Conservation (phyloP, 2,888 invertebrate species). For the Ommatoiulus sabulosus region DNA sequence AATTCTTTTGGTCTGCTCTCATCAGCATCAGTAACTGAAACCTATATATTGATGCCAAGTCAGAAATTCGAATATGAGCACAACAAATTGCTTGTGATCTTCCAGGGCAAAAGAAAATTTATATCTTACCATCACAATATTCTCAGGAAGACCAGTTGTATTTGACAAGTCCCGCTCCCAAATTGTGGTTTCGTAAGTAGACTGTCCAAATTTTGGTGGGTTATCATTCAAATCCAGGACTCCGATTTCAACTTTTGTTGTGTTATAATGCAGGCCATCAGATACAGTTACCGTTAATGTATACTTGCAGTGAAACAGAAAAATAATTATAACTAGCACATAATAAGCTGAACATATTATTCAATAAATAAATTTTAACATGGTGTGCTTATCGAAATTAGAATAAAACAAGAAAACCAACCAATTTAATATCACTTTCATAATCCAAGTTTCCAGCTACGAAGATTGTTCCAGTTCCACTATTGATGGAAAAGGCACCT, state of each 20-base stretch:
- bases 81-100: too few species aligned
- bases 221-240: slow-evolving; percentile 94
- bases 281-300: slow-evolving; percentile 84
- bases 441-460: slow-evolving; percentile 97
- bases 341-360: slow-evolving; percentile 55
- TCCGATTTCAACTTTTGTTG: slow-evolving; percentile 84
- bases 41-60: slow-evolving; percentile 62
- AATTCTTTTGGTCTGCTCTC: slow-evolving; percentile 64
- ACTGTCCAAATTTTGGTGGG: slow-evolving; percentile 82
- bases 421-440: slow-evolving; percentile 74
- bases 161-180: slow-evolving; percentile 76
- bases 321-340: background rate
- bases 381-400: too few species aligned
- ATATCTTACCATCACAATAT: slow-evolving; percentile 58
- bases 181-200: slow-evolving; percentile 79
- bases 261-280: slow-evolving; percentile 86
- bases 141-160: slow-evolving; percentile 62
- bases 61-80: too few species aligned
- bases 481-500: slow-evolving; percentile 82
- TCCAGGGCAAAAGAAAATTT: background rate
- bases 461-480: slow-evolving; percentile 86
- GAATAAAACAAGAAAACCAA: background rate
- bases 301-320: slow-evolving; percentile 72
- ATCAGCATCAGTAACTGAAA: slow-evolving; percentile 66
- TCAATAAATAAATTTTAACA: slow-evolving; percentile 38